A percentile compares a stretch with the other conserved stretches of the same genome.
Conservation (phyloP, 2,888 invertebrate species). For the Agonopterix alstromeriana region DNA sequence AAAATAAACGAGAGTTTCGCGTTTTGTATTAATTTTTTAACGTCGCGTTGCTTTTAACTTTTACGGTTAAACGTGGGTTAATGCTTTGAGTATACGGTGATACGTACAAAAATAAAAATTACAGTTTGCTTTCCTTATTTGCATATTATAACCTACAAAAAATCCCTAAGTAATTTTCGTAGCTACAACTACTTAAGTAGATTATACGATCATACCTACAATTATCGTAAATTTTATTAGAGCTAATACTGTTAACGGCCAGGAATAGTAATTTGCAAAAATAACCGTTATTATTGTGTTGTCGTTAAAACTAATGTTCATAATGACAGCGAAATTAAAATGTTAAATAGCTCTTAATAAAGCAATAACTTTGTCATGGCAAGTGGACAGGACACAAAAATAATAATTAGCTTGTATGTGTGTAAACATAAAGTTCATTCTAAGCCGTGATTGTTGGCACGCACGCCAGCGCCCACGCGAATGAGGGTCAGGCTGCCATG, state of each 20-base stretch:
- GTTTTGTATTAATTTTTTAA: constrained; percentile 62
- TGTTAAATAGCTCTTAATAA: constrained; percentile 38
- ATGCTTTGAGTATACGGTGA: constrained; percentile 26
- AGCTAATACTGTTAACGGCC: constrained; percentile 4
- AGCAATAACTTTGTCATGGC: constrained; percentile 44
- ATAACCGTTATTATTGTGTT: neutral
- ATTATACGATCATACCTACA: constrained; percentile 2
- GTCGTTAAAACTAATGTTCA: constrained; percentile 5
- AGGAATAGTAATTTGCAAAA: constrained; percentile 3
- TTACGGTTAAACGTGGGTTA: constrained; percentile 36
- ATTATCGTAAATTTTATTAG: constrained; percentile 10
- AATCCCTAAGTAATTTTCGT: constrained; percentile 10
- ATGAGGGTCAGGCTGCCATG: constrained; percentile 38
- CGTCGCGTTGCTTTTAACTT: constrained; percentile 47
- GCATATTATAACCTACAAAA: constrained; percentile 17
- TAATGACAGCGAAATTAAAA: constrained; percentile 16
- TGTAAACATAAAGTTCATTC: constrained; percentile 56
- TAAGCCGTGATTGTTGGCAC: constrained; percentile 53
- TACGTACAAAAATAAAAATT: constrained; percentile 23
- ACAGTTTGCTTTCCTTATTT: constrained; percentile 24
- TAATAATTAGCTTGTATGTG: constrained; percentile 54
- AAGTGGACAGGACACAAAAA: constrained; percentile 44
- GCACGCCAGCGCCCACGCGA: constrained; percentile 36
- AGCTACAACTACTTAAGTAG: constrained; percentile 6
- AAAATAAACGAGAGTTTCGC: constrained; percentile 70